Percentiles rank a stretch among this genome's conserved stretches.
These are phyloP conservation scores for Heliothis peltigera DNA, from an alignment of 2,888 invertebrate species.

Conservation along the genomic window DNA sequence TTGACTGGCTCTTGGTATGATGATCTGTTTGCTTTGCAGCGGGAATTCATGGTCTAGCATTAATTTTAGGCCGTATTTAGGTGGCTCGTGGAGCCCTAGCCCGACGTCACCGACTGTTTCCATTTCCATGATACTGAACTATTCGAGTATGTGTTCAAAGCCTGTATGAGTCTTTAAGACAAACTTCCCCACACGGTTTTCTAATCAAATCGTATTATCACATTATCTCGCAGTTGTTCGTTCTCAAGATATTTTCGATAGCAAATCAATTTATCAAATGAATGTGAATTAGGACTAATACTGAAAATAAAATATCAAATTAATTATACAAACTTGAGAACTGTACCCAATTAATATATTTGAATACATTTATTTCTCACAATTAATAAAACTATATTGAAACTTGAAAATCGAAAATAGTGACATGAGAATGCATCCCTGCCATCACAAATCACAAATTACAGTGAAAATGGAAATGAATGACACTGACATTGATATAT, in stretches of 20 bases:
- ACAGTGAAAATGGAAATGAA: constrained; percentile 13
- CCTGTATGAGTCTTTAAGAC: constrained; percentile 7
- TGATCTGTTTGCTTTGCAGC: constrained; percentile 92
- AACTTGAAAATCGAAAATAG: constrained; percentile 41
- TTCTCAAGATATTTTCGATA: constrained; percentile 30
- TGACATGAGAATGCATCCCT: constrained; percentile 34
- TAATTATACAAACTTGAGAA: constrained; percentile 6
- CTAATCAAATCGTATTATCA: constrained; percentile 31
- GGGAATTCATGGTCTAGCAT: constrained; percentile 93
- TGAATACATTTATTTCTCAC: constrained; percentile 12
- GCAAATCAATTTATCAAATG: constrained; percentile 37
- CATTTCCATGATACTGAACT: constrained; percentile 61
- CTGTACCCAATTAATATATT: background rate
- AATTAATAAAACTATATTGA: constrained; percentile 13
- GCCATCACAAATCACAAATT: constrained; percentile 28
- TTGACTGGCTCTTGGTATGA: constrained; percentile 92
- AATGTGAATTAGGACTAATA: constrained; percentile 10
- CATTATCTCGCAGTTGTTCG: constrained; percentile 33
- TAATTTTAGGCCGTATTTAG: constrained; percentile 93
- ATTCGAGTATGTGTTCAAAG: constrained; percentile 21
- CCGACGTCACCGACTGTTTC: constrained; percentile 63
- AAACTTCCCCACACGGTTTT: constrained; percentile 16
- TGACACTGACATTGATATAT: constrained; percentile 2
- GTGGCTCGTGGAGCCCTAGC: constrained; percentile 78
- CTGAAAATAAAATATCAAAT: constrained; percentile 12